Base-by-base conservation (phyloP, 2,113 vertebrate species). In the Turnix velox region DNA sequence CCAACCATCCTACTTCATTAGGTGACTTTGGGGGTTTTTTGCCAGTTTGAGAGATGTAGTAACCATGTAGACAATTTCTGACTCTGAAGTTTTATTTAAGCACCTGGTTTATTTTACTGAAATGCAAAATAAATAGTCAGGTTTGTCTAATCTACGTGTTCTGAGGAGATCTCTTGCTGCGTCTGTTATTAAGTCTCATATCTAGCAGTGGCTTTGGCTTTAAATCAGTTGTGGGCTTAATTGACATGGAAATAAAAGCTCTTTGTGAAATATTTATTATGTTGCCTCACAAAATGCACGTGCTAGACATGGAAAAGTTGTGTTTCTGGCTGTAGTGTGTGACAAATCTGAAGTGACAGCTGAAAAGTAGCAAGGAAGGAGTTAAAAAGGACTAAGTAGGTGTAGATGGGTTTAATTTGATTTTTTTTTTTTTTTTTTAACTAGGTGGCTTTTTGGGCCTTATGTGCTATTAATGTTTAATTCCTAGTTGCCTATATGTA, bases 251-350 rank as follows among this genome's bases (percentile, higher is more conserved):
- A 94, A 93, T 92, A 65, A 62, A 92, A 94, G 84, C 93, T 94
- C 86, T 94, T 90, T 72, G 81, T 94, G 91, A 93, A 94, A 76
- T 95, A 96, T 95, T 95, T 94, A 92, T 93, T 88, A 46, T 66
- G 6, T 40, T 93, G 22, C 80, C 66, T 92, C 81, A 93, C 80
- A 62, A 78, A 94, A 93, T 79, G 88, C 66, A 57, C 74, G 54
- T 52, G 58, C 81, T 87, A 84, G 84, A 66, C 80, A 75, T 9
- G 2, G 84, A 92, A 87, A n/a, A 89, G 68, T 25, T 81, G 51
- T 67, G 55, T 76, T 95, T 84, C 49, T 82, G 46, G 37, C 51
- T 45, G 23, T 20, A 14, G 40, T 33, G 62, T 14, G 0, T 91
- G 66, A 62, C 81, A 87, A 83, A 94, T 73, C 49, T 73, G 5